Conservation (phyloP, 2,888 invertebrate genomes). For the Synanthedon tipuliformis region DNA sequence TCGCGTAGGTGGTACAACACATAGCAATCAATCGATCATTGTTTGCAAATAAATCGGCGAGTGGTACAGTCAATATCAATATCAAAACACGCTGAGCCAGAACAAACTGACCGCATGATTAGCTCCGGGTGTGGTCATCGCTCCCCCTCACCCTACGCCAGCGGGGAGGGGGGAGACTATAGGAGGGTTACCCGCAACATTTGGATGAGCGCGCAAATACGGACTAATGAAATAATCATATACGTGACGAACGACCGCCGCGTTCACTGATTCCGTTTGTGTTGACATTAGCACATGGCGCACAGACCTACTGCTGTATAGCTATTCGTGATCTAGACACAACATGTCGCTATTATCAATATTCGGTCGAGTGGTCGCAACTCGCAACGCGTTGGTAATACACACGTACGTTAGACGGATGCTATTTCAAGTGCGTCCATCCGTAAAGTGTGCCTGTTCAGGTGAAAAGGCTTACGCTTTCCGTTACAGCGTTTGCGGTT, state of each 20-base stretch:
- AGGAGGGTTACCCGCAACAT: constrained; percentile 34
- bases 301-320: neutral
- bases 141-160: constrained; percentile 26
- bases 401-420: constrained; percentile 26
- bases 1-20: constrained; percentile 35
- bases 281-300: constrained; percentile 25
- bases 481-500: neutral
- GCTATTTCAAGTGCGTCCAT: constrained; percentile 37
- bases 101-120: constrained; percentile 71
- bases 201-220: constrained; percentile 65
- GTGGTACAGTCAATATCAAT: constrained; percentile 66
- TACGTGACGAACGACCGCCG: constrained; percentile 57
- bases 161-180: constrained; percentile 9
- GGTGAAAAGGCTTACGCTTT: constrained; percentile 28
- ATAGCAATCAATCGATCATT: constrained; percentile 68
- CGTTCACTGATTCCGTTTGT: constrained; percentile 45
- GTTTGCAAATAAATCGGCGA: constrained; percentile 69
- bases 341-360: constrained; percentile 37
- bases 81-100: constrained; percentile 70
- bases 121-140: constrained; percentile 65
- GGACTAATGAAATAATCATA: constrained; percentile 70
- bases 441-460: constrained; percentile 24
- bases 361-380: constrained; percentile 34
- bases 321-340: neutral
- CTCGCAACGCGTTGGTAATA: constrained; percentile 18